These are phyloP conservation scores for Cuniculus paca DNA, from an alignment of 2,797 vertebrate species.

Conservation along the genomic window DNA sequence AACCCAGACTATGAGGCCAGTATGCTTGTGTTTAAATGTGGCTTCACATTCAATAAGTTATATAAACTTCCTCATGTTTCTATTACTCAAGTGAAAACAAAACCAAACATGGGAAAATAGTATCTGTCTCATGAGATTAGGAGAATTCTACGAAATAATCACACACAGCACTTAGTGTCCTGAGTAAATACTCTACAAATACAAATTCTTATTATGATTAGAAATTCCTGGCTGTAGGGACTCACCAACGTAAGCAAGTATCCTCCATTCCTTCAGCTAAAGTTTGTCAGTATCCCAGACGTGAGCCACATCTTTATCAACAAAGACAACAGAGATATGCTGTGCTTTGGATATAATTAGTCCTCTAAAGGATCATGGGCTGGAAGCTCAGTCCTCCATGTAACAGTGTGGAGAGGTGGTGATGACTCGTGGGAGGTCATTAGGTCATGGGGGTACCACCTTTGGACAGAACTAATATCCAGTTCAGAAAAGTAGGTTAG, in stretches of 20 bases:
- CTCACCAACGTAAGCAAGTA: conserved; percentile 4
- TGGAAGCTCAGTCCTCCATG: neutral
- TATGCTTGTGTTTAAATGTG: neutral
- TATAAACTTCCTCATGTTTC: conserved; percentile 52
- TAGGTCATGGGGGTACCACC: neutral
- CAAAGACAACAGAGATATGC: neutral
- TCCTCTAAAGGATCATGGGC: neutral
- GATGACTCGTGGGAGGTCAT: neutral
- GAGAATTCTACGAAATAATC: conserved; percentile 25
- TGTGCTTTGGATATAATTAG: neutral
- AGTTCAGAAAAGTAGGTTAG: neutral
- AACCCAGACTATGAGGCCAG: neutral
- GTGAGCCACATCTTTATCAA: conserved; percentile 10
- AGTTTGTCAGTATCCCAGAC: neutral
- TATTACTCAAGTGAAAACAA: conserved; percentile 54
- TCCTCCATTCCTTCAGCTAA: neutral
- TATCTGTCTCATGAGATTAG: neutral
- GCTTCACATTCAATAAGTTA: neutral
- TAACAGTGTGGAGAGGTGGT: neutral
- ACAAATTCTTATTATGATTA: neutral
- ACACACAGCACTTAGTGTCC: neutral
- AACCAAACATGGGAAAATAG: conserved; percentile 57
- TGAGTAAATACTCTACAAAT: neutral
- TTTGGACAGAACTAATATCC: neutral
- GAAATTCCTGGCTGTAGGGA: neutral